Conservation (phyloP, 2,797 vertebrate species). For the Thamnophis elegans region DNA sequence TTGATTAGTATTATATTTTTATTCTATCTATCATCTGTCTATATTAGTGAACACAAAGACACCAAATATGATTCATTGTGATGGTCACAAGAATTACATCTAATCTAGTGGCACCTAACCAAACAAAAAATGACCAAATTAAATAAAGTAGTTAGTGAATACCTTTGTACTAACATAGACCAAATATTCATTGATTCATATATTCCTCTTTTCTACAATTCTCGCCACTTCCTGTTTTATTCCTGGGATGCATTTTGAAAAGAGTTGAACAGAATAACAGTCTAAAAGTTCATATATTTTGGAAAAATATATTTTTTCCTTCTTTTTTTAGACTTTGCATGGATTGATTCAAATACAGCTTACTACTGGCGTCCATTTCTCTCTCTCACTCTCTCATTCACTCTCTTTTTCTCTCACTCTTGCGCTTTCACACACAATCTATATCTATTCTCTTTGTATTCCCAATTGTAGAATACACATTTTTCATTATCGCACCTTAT, state of each 20-base stretch:
- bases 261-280: not conserved
- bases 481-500: not conserved
- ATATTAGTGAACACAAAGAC: not conserved
- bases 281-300: not conserved
- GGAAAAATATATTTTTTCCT: not conserved
- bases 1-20: no score
- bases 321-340: not conserved
- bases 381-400: rapidly evolving
- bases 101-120: not conserved
- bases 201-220: not conserved
- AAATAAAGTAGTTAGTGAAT: not conserved
- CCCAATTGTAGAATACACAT: not conserved
- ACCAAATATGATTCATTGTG: not conserved
- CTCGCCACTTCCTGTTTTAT: not conserved
- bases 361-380: not conserved
- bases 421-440: not conserved
- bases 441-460: not conserved
- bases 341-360: not conserved
- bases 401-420: not conserved
- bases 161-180: not conserved
- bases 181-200: not conserved
- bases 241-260: not conserved
- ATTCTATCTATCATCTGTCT: not conserved
- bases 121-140: not conserved
- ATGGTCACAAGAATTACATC: not conserved